These are phyloP conservation scores for Thamnaconus septentrionalis DNA, from an alignment of 2,113 vertebrate genomes.

Conservation along the genomic window DNA sequence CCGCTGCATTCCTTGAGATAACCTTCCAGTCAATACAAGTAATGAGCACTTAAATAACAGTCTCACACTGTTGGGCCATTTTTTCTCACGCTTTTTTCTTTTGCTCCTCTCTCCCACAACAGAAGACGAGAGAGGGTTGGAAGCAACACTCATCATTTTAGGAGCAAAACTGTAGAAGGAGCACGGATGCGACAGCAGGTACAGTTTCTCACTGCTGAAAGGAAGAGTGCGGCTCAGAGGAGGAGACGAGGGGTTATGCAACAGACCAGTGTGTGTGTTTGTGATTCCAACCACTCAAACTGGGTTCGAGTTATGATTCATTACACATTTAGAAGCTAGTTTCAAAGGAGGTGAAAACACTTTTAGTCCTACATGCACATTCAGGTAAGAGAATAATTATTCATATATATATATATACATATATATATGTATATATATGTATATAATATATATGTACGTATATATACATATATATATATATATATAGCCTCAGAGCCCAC, in stretches of 20 bases:
- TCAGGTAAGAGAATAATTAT: constrained; percentile 3
- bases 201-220: no score
- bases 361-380: constrained; percentile 9
- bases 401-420: no score
- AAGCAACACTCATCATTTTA: no score
- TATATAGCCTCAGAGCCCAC: no score
- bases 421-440: no score
- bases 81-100: constrained; percentile 6
- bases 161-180: no score
- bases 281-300: constrained; percentile 7
- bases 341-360: neutral
- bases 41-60: constrained; percentile 43
- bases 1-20: constrained; percentile 33
- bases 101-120: neutral
- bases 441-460: no score
- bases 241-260: no score
- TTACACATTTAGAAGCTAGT: constrained; percentile 2
- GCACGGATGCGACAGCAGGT: no score
- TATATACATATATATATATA: no score
- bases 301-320: constrained; percentile 8
- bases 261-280: neutral
- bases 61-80: constrained; percentile 28
- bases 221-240: no score
- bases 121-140: no score
- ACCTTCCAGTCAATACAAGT: constrained; percentile 18